Conservation (phyloP, 2,113 vertebrate genomes). For the Tricholaema leucomelas region DNA sequence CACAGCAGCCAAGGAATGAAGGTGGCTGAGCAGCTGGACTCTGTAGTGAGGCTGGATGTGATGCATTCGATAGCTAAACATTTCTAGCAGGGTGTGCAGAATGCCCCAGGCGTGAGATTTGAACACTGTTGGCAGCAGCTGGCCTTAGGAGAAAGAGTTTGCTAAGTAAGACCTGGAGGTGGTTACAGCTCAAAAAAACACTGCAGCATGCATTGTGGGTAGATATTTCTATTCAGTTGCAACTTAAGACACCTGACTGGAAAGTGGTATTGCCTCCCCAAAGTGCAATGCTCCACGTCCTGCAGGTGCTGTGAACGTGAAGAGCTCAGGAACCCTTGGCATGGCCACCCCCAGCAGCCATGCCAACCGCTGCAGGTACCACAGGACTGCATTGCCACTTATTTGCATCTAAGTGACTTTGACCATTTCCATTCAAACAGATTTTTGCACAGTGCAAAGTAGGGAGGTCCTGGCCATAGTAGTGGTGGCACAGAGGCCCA, state of each 20-base stretch:
- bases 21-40: conserved; percentile 95
- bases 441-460: not conserved
- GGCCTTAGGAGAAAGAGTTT: conserved; percentile 77
- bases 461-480: not conserved
- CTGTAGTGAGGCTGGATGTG: conserved; percentile 98
- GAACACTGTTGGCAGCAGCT: conserved; percentile 95
- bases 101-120: conserved; percentile 98
- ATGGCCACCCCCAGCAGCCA: not conserved
- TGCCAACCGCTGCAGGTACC: not conserved
- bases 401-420: not conserved
- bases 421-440: not conserved
- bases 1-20: conserved; percentile 94
- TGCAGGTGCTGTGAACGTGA: not conserved
- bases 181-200: not conserved
- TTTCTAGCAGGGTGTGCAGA: conserved; percentile 95
- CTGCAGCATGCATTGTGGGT: not conserved
- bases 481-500: not conserved
- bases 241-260: not conserved
- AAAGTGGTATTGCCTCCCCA: not conserved
- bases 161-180: not conserved
- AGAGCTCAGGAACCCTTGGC: not conserved
- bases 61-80: conserved; percentile 99
- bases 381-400: not conserved
- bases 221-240: not conserved
- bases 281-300: not conserved